Base-by-base conservation (phyloP, 2,888 invertebrate species). In the Euphydryas editha region DNA sequence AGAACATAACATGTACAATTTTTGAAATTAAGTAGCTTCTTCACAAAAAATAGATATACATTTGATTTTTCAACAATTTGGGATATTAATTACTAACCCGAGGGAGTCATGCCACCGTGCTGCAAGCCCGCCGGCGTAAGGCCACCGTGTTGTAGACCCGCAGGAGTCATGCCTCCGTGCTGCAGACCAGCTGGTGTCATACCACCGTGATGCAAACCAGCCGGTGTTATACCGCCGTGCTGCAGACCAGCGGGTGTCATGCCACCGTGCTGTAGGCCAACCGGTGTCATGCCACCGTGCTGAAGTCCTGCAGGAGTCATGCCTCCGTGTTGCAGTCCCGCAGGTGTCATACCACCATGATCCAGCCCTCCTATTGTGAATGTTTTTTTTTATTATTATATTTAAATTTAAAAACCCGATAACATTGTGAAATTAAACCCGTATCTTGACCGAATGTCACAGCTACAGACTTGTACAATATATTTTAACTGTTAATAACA, bases 91-190 rank as follows among this genome's bases (percentile, higher is more conserved):
- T 37, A 58, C 60, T 65, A 20, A 73, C 68, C 81, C 51, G 87
- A 86, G 37, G 85, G 83, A 17, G 84, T 86, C 71, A 71, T 71
- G 10, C 93, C 69, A 3, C 79, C 81, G 63, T 93, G 93, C 30
- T 85, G 82, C 55, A 93, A 71, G 0, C 87, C 93, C 0, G 83
- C 85, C 0, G 87, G 86, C 13, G 87, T 93, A 85, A 93, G 87
- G 5, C 93, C 90, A 1, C 93, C 93, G 69, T 90, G 88, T 46
- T 84, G 81, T 15, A 92, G 73, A 0, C 86, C 89, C 1, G 77
- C 82, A 5, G 77, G 66, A 5, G 70, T 70, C 69, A 69, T 67
- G 4, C 78, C 81, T 60, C 85, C 88, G 64, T 93, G 92, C 36
- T 85, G 82, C 56, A 93, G 71, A 0, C 87, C 92, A 0, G 83